Conservation (phyloP, 1,140 invertebrate species). For the Armadillidium nasatum region DNA sequence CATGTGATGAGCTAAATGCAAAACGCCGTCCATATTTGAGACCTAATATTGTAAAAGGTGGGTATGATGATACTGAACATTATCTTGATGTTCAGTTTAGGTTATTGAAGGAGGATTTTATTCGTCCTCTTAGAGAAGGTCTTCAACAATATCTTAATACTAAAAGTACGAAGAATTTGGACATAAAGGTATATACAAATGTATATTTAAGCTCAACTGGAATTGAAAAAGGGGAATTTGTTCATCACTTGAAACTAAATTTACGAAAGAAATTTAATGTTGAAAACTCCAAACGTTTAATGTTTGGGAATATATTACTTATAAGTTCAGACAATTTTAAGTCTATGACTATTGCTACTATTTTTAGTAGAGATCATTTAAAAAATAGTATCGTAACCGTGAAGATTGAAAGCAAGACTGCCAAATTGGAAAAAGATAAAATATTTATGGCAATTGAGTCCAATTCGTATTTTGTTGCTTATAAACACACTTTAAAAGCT, state of each 20-base stretch:
- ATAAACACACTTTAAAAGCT: slow-evolving; percentile 51
- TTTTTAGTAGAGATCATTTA: slow-evolving; percentile 54
- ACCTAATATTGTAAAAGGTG: slow-evolving; percentile 58
- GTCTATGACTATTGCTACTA: slow-evolving; percentile 62
- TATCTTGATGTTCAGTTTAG: slow-evolving; percentile 74
- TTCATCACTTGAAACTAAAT: slow-evolving; percentile 31
- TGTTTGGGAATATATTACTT: slow-evolving; percentile 67
- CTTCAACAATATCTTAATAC: slow-evolving; percentile 34
- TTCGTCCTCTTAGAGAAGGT: slow-evolving; percentile 34
- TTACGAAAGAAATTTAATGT: slow-evolving; percentile 32
- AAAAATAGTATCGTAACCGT: slow-evolving; percentile 53
- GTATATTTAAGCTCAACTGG: slow-evolving; percentile 14
- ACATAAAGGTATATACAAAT: slow-evolving; percentile 31
- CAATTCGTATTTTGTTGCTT: slow-evolving; percentile 54
- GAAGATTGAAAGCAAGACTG: slow-evolving; percentile 50
- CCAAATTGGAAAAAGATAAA: slow-evolving; percentile 43
- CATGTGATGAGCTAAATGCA: slow-evolving; percentile 19
- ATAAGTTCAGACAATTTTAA: slow-evolving; percentile 65
- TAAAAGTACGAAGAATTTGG: neutral
- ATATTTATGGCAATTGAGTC: slow-evolving; percentile 51
- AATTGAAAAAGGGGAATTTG: slow-evolving; percentile 11
- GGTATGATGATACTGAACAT: slow-evolving; percentile 59
- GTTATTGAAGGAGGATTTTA: slow-evolving; percentile 65
- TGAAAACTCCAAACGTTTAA: slow-evolving; percentile 56
- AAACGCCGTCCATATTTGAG: slow-evolving; percentile 52